phyloP scores from a whole-genome alignment of 2,888 invertebrate genomes.

The Ptycholaimellus sp. region DNA sequence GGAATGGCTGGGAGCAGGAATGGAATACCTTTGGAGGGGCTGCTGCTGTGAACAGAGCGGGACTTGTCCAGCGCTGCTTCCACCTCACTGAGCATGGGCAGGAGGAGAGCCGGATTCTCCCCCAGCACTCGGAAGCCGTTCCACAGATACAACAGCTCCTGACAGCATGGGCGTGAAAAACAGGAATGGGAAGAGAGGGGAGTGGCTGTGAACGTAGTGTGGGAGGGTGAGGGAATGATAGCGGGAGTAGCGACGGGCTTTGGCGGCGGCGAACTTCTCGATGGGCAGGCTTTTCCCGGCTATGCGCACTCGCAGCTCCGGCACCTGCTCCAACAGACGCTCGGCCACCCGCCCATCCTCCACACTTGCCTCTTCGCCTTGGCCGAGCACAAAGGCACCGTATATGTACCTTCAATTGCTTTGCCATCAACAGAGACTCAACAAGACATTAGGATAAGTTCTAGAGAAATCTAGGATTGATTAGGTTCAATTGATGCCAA shows the following conservation, averaged over 20 bases:
- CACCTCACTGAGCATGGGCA: slow-evolving; percentile 26
- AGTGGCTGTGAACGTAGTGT: slow-evolving; percentile 37
- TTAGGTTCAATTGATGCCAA: too few species aligned
- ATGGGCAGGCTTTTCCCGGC: slow-evolving; percentile 87
- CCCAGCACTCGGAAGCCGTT: slow-evolving; percentile 61
- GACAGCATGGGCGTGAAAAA: slow-evolving; percentile 7
- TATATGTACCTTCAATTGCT: too few species aligned
- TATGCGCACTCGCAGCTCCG: slow-evolving; percentile 57
- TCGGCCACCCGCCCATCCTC: slow-evolving; percentile 8
- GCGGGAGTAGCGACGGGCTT: slow-evolving; percentile 49
- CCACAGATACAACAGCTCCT: slow-evolving; percentile 72
- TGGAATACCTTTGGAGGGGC: neutral
- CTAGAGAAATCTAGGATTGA: too few species aligned
- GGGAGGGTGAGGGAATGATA: slow-evolving; percentile 55
- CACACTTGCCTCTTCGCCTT: slow-evolving; percentile 18
- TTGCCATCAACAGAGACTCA: too few species aligned
- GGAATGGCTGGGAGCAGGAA: too few species aligned
- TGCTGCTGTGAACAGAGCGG: neutral
- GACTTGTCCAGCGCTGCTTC: slow-evolving; percentile 11
- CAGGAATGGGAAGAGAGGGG: neutral
- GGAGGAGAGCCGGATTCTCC: slow-evolving; percentile 36
- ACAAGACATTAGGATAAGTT: too few species aligned
- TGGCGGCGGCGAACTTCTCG: slow-evolving; percentile 80
- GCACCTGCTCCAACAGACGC: slow-evolving; percentile 59
- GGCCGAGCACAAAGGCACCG: slow-evolving; percentile 65